Conservation (phyloP, 1,140 invertebrate genomes). For the Sinonovacula constricta region DNA sequence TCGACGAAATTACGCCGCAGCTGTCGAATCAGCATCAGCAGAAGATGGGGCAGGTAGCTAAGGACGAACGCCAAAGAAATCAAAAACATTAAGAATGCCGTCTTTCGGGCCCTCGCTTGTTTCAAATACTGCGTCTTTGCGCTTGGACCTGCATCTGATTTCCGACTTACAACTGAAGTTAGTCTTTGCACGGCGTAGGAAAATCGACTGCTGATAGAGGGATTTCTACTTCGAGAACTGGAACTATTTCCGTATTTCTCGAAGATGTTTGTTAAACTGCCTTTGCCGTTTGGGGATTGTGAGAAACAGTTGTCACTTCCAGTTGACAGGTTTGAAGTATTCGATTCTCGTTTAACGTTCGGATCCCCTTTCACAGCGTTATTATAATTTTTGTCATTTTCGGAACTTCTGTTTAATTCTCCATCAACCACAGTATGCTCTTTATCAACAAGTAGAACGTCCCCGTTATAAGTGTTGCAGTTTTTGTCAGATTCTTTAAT, state of each 20-base stretch:
- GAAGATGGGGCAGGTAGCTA: slow-evolving; percentile 32
- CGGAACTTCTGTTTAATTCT: background rate
- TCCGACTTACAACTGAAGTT: slow-evolving; percentile 13
- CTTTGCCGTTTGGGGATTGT: too few relatives aligned
- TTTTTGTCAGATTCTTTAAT: too few relatives aligned
- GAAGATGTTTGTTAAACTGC: too few relatives aligned
- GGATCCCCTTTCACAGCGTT: background rate
- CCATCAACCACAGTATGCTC: background rate
- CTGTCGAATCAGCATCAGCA: slow-evolving; percentile 19
- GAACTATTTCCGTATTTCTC: background rate
- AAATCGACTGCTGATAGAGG: background rate
- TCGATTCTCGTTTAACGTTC: too few relatives aligned
- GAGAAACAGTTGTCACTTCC: too few relatives aligned
- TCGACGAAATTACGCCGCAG: slow-evolving; percentile 5
- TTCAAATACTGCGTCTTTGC: slow-evolving; percentile 5
- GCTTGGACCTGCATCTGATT: background rate
- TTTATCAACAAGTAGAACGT: too few relatives aligned
- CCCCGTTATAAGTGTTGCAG: too few relatives aligned
- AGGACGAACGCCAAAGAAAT: slow-evolving; percentile 25
- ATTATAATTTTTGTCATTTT: background rate
- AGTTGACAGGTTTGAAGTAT: too few relatives aligned
- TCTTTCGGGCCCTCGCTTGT: slow-evolving; percentile 1
- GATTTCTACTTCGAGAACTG: background rate
- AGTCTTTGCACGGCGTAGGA: background rate
- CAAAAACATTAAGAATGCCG: slow-evolving; percentile 34